Evolutionary conservation across 2,888 invertebrate species (phyloP).

Genomic region (Meandrusa payeni): DNA sequence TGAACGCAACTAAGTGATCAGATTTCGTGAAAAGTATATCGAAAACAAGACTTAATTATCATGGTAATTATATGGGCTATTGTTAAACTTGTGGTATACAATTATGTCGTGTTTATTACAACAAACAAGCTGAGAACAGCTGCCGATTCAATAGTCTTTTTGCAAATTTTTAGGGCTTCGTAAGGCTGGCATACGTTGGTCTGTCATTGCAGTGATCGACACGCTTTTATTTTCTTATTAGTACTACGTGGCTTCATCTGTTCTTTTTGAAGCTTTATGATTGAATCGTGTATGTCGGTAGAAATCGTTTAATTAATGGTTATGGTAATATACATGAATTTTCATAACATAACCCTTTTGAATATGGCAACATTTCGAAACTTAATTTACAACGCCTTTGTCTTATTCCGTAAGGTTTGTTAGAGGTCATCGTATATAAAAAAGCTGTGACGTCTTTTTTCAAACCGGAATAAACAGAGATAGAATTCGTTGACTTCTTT

Average conservation of each 20-base stretch:
- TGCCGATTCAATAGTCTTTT: conserved; percentile 37
- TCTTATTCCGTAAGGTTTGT: no score
- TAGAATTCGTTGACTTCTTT: no score
- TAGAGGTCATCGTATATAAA: no score
- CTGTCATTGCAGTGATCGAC: conserved; percentile 31
- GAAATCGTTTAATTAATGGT: no score
- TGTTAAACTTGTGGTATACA: conserved; percentile 34
- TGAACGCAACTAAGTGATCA: no score
- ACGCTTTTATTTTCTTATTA: conserved; percentile 28
- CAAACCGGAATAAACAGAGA: no score
- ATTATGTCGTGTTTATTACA: conserved; percentile 38
- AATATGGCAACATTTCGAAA: no score
- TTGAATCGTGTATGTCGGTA: conserved; percentile 22
- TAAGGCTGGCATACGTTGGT: conserved; percentile 32
- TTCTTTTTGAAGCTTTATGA: conserved; percentile 25
- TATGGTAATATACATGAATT: no score
- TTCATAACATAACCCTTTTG: no score
- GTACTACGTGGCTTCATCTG: conserved; percentile 14
- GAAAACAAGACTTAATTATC: conserved; percentile 22
- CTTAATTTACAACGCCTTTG: no score
- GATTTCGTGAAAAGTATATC: neutral
- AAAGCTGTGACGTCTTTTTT: no score
- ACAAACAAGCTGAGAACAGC: conserved; percentile 37
- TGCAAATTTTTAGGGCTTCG: conserved; percentile 49
- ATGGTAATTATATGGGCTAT: conserved; percentile 30